Base-by-base conservation (phyloP, 2,888 invertebrate genomes). In the Andrena camellia region DNA sequence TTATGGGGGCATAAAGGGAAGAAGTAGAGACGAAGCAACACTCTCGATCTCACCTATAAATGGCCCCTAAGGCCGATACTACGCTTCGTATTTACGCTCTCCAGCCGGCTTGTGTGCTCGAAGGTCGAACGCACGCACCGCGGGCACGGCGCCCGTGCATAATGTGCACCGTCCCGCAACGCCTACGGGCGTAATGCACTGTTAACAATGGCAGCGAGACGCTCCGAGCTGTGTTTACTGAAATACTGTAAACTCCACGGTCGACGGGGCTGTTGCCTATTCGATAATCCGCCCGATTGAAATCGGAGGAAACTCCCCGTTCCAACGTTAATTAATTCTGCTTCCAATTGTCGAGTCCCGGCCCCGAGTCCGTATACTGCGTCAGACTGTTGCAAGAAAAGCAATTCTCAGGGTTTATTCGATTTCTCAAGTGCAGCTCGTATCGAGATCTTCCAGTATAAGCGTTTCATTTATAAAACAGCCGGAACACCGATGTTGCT, bases 1-100 rank as follows among this genome's bases (percentile, higher is more conserved):
- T 90, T 88, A 90, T 84, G 79, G 60, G 71, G 57, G 57, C 64
- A 85, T 88, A 78, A 88, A 88, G 73, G 72, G 80, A 60, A 72
- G 71, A 77, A 72, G 42, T 48, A 72, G 63, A 54, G 54, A 67
- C 72, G 66, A 63, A 66, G 67, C 23, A 52, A 81, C 83, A 81
- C 77, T 84, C 75, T 52, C 78, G 81, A 78, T 84, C 81, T 81
- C 84, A 59, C 74, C 70, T 81, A 81, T 88, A 88, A 84, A 88
- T 84, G 84, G 67, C 60, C 42, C 42, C 54, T 33, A 52, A 54
- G 62, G 68, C 35, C 69, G 77, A 59, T 70, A 35, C 35, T 54
- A 64, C 60, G 62, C 77, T 72, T 75, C 75, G 70, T 66, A 66
- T 78, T 85, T 76, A 68, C 60, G 42, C 57, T 48, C 7, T 17